Evolutionary conservation across 2,797 vertebrate genomes (phyloP).

Genomic region (Pteropus rufus): DNA sequence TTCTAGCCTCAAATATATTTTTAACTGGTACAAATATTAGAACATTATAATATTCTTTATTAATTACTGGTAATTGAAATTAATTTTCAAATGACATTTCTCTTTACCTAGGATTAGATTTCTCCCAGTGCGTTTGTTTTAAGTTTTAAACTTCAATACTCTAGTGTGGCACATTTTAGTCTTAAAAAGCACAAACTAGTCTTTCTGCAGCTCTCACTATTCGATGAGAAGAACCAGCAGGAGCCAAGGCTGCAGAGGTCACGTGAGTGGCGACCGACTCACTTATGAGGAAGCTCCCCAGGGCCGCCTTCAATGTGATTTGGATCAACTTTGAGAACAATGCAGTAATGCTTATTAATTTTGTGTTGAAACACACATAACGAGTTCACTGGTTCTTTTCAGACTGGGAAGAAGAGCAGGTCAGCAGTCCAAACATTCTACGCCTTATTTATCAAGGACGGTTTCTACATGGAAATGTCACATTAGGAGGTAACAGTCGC

Average conservation of each 20-base stretch:
- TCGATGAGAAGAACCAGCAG: neutral
- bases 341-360: neutral
- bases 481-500: conserved; percentile 93
- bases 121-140: neutral
- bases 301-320: neutral
- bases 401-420: conserved; percentile 99
- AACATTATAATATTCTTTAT: neutral
- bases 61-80: neutral
- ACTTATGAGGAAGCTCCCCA: neutral
- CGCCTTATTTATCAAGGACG: conserved; percentile 99
- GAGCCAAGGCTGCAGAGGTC: neutral
- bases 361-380: conserved; percentile 41
- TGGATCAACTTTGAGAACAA: neutral
- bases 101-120: neutral
- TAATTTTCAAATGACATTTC: conserved; percentile 18
- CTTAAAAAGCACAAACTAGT: neutral
- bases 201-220: neutral
- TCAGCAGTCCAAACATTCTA: conserved; percentile 98
- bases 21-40: neutral
- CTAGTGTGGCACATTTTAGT: neutral
- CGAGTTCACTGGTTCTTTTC: conserved; percentile 71
- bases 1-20: neutral
- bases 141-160: neutral
- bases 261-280: neutral
- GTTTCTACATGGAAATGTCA: conserved; percentile 98